Evolutionary conservation across 1,140 invertebrate genomes (phyloP).

Genomic region (Hestina assimilis): DNA sequence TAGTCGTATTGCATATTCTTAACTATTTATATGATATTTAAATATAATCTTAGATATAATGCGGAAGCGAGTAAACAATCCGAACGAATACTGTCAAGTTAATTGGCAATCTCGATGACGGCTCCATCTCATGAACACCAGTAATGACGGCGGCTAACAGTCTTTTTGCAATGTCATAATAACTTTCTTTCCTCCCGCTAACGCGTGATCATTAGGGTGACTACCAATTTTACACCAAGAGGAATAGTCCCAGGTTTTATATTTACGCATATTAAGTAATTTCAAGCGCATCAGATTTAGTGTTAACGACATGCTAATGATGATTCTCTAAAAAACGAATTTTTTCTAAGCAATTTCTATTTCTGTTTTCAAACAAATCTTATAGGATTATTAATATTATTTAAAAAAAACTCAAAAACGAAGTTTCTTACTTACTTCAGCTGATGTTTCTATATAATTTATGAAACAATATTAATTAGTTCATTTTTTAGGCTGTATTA

Average conservation of each 20-base stretch:
- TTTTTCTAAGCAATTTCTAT: too few species aligned
- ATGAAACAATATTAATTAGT: too few species aligned
- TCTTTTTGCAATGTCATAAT: constrained; percentile 26
- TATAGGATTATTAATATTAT: too few species aligned
- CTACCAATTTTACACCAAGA: neutral
- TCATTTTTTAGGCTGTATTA: too few species aligned
- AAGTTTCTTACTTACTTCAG: too few species aligned
- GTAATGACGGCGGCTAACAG: constrained; percentile 25
- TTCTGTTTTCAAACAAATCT: too few species aligned
- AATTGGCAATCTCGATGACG: constrained; percentile 35
- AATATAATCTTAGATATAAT: constrained; percentile 2
- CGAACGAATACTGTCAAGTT: constrained; percentile 35
- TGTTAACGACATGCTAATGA: too few species aligned
- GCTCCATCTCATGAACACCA: constrained; percentile 30
- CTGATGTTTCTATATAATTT: too few species aligned
- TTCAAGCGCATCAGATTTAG: neutral
- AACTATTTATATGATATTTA: constrained; percentile 1
- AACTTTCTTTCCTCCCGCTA: constrained; percentile 26
- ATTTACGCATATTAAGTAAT: neutral
- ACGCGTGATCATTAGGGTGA: constrained; percentile 13
- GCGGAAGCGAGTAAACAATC: constrained; percentile 27
- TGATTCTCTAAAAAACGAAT: too few species aligned
- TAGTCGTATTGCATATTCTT: neutral
- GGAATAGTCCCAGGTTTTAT: neutral
- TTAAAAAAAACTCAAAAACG: too few species aligned